phyloP scores from a whole-genome alignment of 2,797 vertebrate species.

The Pelochelys cantorii region DNA sequence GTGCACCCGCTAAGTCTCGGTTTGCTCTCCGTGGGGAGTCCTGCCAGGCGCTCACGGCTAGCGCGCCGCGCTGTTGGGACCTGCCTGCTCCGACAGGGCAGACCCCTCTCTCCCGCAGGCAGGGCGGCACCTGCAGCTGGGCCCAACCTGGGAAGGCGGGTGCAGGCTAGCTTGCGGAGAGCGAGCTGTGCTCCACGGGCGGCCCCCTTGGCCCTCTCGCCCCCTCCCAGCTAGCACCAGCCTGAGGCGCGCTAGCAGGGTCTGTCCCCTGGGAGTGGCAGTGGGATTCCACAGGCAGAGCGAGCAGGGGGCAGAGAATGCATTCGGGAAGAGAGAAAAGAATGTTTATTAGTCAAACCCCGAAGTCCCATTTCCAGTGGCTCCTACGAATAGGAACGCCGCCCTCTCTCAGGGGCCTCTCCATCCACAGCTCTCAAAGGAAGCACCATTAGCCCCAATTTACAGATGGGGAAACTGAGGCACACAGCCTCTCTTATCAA shows the following conservation, averaged over 20 bases:
- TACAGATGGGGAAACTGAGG: neutral
- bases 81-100: neutral
- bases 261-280: neutral
- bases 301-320: neutral
- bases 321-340: neutral
- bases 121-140: too few relatives aligned
- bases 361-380: neutral
- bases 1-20: neutral
- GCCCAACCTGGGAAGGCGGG: neutral
- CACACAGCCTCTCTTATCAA: neutral
- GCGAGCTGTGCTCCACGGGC: neutral
- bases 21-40: slow-evolving; percentile 11
- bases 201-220: neutral
- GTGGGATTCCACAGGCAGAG: neutral
- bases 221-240: neutral
- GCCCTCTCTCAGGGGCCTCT: neutral
- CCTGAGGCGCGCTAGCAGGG: neutral
- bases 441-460: neutral
- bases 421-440: neutral
- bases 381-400: neutral
- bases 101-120: neutral
- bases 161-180: neutral
- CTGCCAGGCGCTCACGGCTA: rapidly evolving
- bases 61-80: neutral
- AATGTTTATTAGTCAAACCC: neutral